Evolutionary conservation across 2,797 vertebrate species (phyloP).

Genomic region (Lutjanus argentimaculatus): DNA sequence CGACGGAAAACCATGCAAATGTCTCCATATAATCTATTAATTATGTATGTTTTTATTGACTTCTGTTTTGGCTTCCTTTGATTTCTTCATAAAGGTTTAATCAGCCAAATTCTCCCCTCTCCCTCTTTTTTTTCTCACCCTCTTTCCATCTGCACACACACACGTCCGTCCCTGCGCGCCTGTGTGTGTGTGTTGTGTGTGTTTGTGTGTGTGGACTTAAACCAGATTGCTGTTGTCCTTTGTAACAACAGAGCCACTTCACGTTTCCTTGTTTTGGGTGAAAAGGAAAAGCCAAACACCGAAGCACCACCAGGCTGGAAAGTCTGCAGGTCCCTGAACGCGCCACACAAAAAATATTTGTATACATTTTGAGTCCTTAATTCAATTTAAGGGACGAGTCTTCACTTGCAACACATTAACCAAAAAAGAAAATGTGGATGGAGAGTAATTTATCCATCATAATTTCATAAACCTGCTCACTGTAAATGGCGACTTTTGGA

Average conservation of each 20-base stretch:
- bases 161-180: background rate
- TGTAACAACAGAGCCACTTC: constrained; percentile 77
- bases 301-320: constrained; percentile 24
- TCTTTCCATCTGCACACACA: constrained; percentile 32
- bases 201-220: constrained; percentile 55
- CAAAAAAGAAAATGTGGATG: background rate
- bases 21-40: constrained; percentile 43
- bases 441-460: background rate
- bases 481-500: background rate
- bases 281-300: constrained; percentile 51
- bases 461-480: background rate
- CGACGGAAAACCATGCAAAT: constrained; percentile 14
- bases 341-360: constrained; percentile 15
- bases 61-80: constrained; percentile 56
- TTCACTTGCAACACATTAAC: background rate
- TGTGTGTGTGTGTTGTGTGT: constrained; percentile 33
- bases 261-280: constrained; percentile 68
- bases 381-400: constrained; percentile 15
- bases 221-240: constrained; percentile 73
- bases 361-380: background rate
- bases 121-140: constrained; percentile 15
- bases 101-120: constrained; percentile 33
- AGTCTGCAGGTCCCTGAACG: constrained; percentile 34
- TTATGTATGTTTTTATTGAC: constrained; percentile 54
- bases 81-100: constrained; percentile 73